Evolutionary conservation across 2,888 invertebrate genomes (phyloP), one percentile per base, ranked within the genome.

Genomic region (Germaria angustata): DNA sequence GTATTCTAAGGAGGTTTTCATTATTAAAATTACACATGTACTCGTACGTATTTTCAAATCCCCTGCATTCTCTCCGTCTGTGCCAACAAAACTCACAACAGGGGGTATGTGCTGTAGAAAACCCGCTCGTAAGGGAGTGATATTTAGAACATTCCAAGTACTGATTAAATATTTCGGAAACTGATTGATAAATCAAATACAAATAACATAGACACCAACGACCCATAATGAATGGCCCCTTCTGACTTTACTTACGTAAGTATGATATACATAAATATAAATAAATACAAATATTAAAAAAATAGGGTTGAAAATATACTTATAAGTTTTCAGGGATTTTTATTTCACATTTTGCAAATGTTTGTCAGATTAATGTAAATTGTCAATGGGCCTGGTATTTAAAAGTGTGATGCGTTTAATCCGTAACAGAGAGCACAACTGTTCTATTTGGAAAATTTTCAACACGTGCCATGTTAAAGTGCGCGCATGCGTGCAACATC

Each of bases 31-130:
- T n/a, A n/a, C n/a, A n/a, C n/a, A n/a, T n/a, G n/a, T n/a, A n/a
- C n/a, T n/a, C n/a, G n/a, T 8, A 17, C 68, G 9, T 59, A 59
- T 72, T 55, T 77, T 36, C 61, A 51, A 73, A 66, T 39, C n/a
- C 20, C 13, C 44, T 57, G 57, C n/a, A 41, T 8, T 9, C 36
- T 57, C 20, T 22, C 24, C 15, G 41, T 28, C 32, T 39, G 20
- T 17, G 8, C 2, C 36, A 17, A 28, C n/a, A n/a, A 11, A 44
- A 44, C 8, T 20, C 66, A 41, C 34, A 20, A 51, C 41, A 69
- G 53, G 24, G 69, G 32, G 22, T 4, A 41, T 8, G n/a, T 9
- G n/a, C 9, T 5, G n/a, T 1, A 11, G 24, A 11, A 36, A 13
- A 22, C 17, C 28, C n/a, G n/a, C 34, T 44, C 24, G 20, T n/a